These are phyloP conservation scores for Cyaniris semiargus DNA, from an alignment of 2,888 invertebrate genomes.

Conservation along the genomic window DNA sequence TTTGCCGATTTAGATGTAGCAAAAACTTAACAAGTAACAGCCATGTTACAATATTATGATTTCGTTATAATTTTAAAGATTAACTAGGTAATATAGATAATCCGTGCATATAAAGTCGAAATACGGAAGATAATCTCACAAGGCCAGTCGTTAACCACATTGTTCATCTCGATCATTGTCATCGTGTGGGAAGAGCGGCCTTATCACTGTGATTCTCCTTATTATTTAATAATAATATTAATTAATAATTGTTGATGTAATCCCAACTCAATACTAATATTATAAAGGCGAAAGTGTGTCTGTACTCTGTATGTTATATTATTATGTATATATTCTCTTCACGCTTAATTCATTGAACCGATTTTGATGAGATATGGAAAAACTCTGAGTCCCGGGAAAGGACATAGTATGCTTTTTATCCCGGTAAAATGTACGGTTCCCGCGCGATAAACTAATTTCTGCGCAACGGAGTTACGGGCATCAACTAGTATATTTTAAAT, in stretches of 20 bases:
- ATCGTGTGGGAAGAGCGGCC: slow-evolving; percentile 21
- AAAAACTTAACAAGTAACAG: neutral
- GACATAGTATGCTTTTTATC: no score
- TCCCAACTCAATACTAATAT: neutral
- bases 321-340: no score
- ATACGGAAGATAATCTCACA: slow-evolving; percentile 19
- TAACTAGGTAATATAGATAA: neutral
- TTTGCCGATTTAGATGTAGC: neutral
- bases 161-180: slow-evolving; percentile 17
- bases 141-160: slow-evolving; percentile 24
- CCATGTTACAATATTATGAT: neutral
- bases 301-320: no score
- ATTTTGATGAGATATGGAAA: no score
- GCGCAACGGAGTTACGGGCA: no score
- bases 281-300: no score
- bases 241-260: neutral
- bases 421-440: no score
- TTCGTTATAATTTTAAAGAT: neutral
- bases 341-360: no score
- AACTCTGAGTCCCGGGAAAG: no score
- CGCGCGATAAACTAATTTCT: no score
- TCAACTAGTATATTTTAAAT: no score
- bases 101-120: neutral
- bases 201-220: slow-evolving; percentile 6
- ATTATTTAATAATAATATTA: neutral